A percentile compares a stretch with the other conserved stretches of the same genome.
Evolutionary conservation across 2,888 invertebrate species (phyloP).

Genomic region (Lithophane ornitopus): DNA sequence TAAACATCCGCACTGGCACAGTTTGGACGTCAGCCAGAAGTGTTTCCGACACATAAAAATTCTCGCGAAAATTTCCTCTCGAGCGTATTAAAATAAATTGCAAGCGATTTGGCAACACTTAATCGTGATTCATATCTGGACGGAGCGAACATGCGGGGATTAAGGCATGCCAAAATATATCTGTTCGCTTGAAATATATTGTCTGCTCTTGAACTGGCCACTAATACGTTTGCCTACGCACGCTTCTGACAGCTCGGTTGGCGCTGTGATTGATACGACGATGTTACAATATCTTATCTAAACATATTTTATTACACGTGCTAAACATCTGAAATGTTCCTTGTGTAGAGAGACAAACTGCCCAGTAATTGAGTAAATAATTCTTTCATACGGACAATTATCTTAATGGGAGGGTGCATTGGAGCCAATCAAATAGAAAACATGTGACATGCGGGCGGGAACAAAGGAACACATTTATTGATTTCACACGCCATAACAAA

Average conservation of each 20-base stretch:
- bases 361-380: conserved; percentile 61
- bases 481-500: conserved; percentile 80
- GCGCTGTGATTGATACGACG: conserved; percentile 68
- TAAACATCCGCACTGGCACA: conserved; percentile 88
- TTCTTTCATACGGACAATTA: conserved; percentile 70
- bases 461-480: conserved; percentile 81
- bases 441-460: conserved; percentile 80
- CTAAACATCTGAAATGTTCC: conserved; percentile 36
- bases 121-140: conserved; percentile 89
- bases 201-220: conserved; percentile 73
- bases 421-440: conserved; percentile 75
- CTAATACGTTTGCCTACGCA: conserved; percentile 74
- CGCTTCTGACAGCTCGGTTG: conserved; percentile 71
- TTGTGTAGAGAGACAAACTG: conserved; percentile 27
- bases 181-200: conserved; percentile 78
- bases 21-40: conserved; percentile 88
- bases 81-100: conserved; percentile 90
- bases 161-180: conserved; percentile 86
- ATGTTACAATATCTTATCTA: conserved; percentile 59
- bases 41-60: conserved; percentile 90
- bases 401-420: conserved; percentile 74
- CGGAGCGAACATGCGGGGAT: conserved; percentile 85
- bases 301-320: conserved; percentile 58
- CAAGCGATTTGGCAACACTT: conserved; percentile 90
- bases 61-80: conserved; percentile 88